Percentiles rank a stretch among this genome's conserved stretches.
These are phyloP conservation scores for Zapornia atra DNA, from an alignment of 2,113 vertebrate species.

Conservation along the genomic window DNA sequence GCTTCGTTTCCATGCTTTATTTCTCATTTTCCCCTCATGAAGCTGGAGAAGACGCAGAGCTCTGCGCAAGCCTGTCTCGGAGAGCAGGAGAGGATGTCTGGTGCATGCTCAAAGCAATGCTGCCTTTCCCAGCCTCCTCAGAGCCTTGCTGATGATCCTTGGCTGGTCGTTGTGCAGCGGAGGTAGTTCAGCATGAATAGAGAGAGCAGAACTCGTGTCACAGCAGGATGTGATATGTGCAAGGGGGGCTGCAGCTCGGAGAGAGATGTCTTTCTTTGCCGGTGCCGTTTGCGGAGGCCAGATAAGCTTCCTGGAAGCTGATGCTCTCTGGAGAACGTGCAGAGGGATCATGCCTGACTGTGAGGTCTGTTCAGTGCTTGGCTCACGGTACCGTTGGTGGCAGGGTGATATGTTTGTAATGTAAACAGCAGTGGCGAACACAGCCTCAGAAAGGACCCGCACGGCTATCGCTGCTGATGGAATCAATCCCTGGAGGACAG, in stretches of 20 bases:
- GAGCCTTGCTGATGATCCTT: neutral
- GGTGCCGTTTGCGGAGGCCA: neutral
- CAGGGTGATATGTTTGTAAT: neutral
- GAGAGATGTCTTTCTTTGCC: neutral
- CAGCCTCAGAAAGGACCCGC: neutral
- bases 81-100: neutral
- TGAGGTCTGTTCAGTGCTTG: neutral
- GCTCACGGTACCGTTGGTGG: neutral
- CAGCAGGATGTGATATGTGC: neutral
- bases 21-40: neutral
- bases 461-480: neutral
- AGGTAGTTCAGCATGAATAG: neutral
- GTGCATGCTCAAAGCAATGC: neutral
- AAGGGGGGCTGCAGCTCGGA: neutral
- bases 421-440: neutral
- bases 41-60: neutral
- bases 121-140: neutral
- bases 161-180: fast-evolving
- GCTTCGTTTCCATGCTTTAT: neutral
- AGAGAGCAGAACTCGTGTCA: neutral
- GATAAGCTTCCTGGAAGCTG: slow-evolving; percentile 17
- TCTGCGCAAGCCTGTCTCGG: neutral
- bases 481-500: neutral
- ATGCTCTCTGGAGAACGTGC: neutral
- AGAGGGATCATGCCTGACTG: neutral